These are phyloP conservation scores for Eubasilissa regina DNA, from an alignment of 1,140 invertebrate genomes.

Conservation along the genomic window DNA sequence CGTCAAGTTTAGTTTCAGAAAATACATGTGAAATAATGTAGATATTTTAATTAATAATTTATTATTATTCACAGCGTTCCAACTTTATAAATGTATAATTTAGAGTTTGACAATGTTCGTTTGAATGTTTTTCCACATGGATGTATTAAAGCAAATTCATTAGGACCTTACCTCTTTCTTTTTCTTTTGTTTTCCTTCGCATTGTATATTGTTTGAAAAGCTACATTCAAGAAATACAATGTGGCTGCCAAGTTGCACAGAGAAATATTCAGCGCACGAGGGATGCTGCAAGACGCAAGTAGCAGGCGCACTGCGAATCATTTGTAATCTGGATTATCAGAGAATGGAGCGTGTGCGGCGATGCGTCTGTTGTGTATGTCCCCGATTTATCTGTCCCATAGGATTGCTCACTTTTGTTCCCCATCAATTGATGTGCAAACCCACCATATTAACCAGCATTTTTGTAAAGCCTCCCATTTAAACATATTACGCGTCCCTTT, in stretches of 20 bases:
- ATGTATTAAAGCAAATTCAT: not conserved
- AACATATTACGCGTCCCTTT: conserved; percentile 49
- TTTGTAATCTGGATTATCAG: conserved; percentile 51
- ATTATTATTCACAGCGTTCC: too few species aligned
- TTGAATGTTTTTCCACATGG: too few species aligned
- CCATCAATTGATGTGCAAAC: conserved; percentile 35
- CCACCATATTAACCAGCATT: conserved; percentile 39
- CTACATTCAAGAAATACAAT: conserved; percentile 5
- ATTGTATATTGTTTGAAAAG: conserved; percentile 11
- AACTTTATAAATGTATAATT: too few species aligned
- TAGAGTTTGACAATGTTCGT: too few species aligned
- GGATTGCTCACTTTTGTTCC: conserved; percentile 53
- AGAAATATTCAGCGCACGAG: not conserved
- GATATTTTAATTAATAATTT: too few species aligned
- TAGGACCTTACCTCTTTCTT: conserved; percentile 4
- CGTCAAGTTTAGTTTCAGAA: too few species aligned
- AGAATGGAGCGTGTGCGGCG: conserved; percentile 42
- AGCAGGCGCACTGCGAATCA: conserved; percentile 24
- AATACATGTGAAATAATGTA: too few species aligned
- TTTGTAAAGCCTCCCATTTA: conserved; percentile 34
- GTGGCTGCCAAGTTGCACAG: not conserved
- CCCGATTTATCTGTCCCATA: conserved; percentile 46
- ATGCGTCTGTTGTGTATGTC: conserved; percentile 54
- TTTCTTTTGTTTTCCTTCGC: conserved; percentile 12
- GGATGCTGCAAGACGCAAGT: not conserved